Evolutionary conservation across 2,888 invertebrate species (phyloP), one percentile per base, ranked within the genome.

Genomic region (Timema podura): DNA sequence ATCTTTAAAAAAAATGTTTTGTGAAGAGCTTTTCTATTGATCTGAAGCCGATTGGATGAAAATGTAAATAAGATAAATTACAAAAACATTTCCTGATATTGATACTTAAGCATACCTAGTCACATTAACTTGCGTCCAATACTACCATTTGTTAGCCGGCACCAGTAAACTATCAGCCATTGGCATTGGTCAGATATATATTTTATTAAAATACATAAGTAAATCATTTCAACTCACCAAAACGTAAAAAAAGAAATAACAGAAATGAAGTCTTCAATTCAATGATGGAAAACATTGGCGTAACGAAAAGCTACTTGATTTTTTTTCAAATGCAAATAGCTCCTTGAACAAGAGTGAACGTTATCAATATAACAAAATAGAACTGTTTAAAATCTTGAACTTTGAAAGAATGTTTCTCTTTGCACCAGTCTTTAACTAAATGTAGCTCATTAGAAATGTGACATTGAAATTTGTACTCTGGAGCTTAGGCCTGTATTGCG

Each of bases 251-350:
- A 46, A 70, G 70, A 48, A 70, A 64, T 46, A 70, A 67, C 15
- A 67, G 66, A 48, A 64, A 51, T 44, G 51, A 49, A 16, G 64
- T n/a, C 16, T 65, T 68, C 65, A 69, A 65, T 9, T 65, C 54
- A 47, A 64, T 70, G 64, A 64, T 64, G 70, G 70, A 64, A 70
- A 70, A 51, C 70, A 70, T 70, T 70, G 70, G 70, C 64, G 64
- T 51, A 44, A 54, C 48, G 11, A 46, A 47, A 15, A 47, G 47
- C 46, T 64, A 57, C 57, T 51, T 65, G n/a, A 30, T 30, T 30
- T 30, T 30, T 30, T 30, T 30, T 30, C 16, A 66, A 30, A 59
- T 59, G 44, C 59, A 59, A 59, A 59, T 59, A 15, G 13, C 16
- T 44, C 16, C 30, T 16, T 44, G 16, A 59, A 59, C 11, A 44